Evolutionary conservation across 2,113 vertebrate genomes (phyloP).

Genomic region (Eurystomus gularis): DNA sequence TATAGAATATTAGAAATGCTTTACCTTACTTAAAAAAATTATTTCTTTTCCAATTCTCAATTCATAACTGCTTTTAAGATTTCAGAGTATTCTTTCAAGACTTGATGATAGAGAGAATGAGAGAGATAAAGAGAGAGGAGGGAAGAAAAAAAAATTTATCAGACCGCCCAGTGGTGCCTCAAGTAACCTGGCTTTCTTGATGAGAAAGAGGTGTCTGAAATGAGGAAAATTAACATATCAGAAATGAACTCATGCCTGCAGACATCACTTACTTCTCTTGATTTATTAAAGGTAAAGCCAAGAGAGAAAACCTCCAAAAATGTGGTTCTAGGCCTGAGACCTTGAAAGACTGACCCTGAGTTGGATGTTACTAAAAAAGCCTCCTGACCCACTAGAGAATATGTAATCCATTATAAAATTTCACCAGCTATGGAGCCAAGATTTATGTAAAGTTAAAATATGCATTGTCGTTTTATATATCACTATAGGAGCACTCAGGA

Average conservation of each 20-base stretch:
- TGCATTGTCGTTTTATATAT: not conserved
- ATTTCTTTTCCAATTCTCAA: not conserved
- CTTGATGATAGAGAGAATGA: not conserved
- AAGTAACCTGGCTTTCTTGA: not conserved
- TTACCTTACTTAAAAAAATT: fast-evolving
- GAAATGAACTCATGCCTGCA: not conserved
- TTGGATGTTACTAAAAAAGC: not conserved
- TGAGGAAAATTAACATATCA: not conserved
- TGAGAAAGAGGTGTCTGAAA: not conserved
- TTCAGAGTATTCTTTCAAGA: not conserved
- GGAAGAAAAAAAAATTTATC: not conserved
- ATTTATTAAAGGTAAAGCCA: not conserved
- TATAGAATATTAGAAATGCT: not conserved
- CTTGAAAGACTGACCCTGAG: not conserved
- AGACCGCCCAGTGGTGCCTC: not conserved
- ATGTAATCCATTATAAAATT: not conserved
- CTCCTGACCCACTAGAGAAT: not conserved
- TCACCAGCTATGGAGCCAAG: not conserved
- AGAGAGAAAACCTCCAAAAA: not conserved
- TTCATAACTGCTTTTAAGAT: not conserved
- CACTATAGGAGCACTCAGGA: not conserved
- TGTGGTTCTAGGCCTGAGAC: not conserved
- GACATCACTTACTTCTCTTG: not conserved
- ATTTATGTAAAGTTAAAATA: not conserved
- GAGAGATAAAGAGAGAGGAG: not conserved